Base-by-base conservation (phyloP, 2,888 invertebrate genomes). In the Sturmia bella region DNA sequence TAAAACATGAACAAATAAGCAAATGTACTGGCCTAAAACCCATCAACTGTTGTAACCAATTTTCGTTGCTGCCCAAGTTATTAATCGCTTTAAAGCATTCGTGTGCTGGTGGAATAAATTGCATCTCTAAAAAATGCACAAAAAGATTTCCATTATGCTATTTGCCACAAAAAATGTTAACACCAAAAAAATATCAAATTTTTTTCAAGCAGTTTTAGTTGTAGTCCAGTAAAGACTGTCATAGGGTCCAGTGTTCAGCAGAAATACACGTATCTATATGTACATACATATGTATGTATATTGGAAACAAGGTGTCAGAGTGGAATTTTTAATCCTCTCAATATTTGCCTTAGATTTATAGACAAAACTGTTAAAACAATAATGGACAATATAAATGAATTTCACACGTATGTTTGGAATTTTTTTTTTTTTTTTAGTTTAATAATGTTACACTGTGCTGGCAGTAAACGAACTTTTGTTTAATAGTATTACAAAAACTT, bases 261-360 rank as follows among this genome's bases (percentile, higher is more conserved):
- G n/a, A n/a, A n/a, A n/a, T n/a, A n/a, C n/a, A n/a, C n/a, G n/a
- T n/a, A n/a, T n/a, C n/a, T n/a, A n/a, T n/a, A n/a, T n/a, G n/a
- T n/a, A n/a, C n/a, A n/a, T n/a, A n/a, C n/a, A n/a, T n/a, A n/a
- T n/a, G n/a, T n/a, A n/a, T n/a, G n/a, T 21, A 15, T 12, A 13
- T 11, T 19, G 48, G 13, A n/a, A 27, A 61, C 39, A 43, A 69
- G 56, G 54, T 45, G 27, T 13, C 32, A 32, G 50, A 66, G 32
- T 48, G 24, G 48, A 43, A 57, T 24, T 68, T 66, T 75, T 75
- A 75, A 75, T 75, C 75, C 66, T 59, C 19, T 68, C 75, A 68
- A 75, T 75, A 75, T 75, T 68, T 75, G 57, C 66, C 32, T 57
- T 66, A 57, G 57, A 75, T 75, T 75, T 75, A 75, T 75, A 66